A percentile compares a stretch with the other conserved stretches of the same genome.
These are phyloP conservation scores for Drosophila buzzatii DNA, from an alignment of 2,888 invertebrate species.

Conservation along the genomic window DNA sequence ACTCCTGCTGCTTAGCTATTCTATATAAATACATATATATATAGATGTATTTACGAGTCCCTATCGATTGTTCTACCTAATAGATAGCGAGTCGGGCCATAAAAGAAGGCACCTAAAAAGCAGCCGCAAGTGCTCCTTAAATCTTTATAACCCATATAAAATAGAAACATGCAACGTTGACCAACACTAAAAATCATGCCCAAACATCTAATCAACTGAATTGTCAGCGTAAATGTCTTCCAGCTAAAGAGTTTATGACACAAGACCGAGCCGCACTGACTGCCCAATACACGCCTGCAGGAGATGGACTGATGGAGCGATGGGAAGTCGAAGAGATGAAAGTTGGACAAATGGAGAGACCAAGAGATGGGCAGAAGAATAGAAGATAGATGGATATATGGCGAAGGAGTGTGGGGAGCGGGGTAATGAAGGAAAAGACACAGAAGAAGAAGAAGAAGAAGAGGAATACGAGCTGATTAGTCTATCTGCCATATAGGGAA, in stretches of 20 bases:
- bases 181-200: conserved; percentile 19
- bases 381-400: not conserved
- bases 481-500: not conserved
- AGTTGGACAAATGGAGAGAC: not conserved
- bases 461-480: too few relatives aligned
- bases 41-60: conserved; percentile 42
- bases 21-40: conserved; percentile 35
- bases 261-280: not conserved
- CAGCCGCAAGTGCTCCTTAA: conserved; percentile 16
- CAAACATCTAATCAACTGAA: conserved; percentile 5
- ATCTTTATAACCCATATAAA: conserved; percentile 17
- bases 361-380: not conserved
- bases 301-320: not conserved
- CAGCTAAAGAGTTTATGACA: conserved; percentile 5
- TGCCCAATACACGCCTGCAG: not conserved
- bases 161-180: conserved; percentile 15
- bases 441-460: too few relatives aligned
- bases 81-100: conserved; percentile 13
- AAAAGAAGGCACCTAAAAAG: conserved; percentile 11
- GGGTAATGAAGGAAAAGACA: too few relatives aligned
- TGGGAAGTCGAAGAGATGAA: not conserved
- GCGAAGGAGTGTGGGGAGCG: not conserved
- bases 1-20: not conserved
- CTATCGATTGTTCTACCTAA: conserved; percentile 6
- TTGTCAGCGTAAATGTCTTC: conserved; percentile 10